Evolutionary conservation across 1,140 invertebrate genomes (phyloP).

Genomic region (Pogonognathellus flavescens): DNA sequence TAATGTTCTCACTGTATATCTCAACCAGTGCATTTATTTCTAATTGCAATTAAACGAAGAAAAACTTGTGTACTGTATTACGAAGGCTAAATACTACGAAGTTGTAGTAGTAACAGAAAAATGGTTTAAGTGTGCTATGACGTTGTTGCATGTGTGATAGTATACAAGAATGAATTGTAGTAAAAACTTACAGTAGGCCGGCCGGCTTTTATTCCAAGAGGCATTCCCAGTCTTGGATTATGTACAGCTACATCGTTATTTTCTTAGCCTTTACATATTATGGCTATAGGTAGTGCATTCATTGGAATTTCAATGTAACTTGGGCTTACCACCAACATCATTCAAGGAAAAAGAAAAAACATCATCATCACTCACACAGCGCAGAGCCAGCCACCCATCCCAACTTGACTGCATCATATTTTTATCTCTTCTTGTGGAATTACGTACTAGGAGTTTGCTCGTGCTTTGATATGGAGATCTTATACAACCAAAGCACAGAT

Average conservation of each 20-base stretch:
- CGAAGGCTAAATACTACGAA: background rate
- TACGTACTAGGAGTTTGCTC: background rate
- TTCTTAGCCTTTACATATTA: background rate
- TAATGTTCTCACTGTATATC: background rate
- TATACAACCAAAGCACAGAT: too few species aligned
- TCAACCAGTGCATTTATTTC: background rate
- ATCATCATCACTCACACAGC: slow-evolving; percentile 10
- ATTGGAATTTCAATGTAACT: slow-evolving; percentile 45
- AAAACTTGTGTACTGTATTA: background rate
- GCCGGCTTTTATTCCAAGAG: slow-evolving; percentile 10
- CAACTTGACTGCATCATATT: slow-evolving; percentile 3
- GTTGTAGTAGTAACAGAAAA: background rate
- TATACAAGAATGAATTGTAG: background rate
- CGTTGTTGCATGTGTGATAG: background rate
- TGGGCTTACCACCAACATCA: slow-evolving; percentile 32
- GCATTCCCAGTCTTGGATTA: slow-evolving; percentile 8
- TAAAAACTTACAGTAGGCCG: background rate
- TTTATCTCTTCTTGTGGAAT: background rate
- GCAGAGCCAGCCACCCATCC: background rate
- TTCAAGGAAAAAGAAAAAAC: slow-evolving; percentile 50
- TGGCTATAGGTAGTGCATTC: slow-evolving; percentile 27
- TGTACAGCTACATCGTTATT: background rate
- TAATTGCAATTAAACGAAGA: background rate
- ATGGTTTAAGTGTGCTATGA: background rate
- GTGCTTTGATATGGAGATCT: too few species aligned